These are phyloP conservation scores for Atherinosoma microstoma DNA, from an alignment of 2,797 vertebrate genomes.

Conservation along the genomic window DNA sequence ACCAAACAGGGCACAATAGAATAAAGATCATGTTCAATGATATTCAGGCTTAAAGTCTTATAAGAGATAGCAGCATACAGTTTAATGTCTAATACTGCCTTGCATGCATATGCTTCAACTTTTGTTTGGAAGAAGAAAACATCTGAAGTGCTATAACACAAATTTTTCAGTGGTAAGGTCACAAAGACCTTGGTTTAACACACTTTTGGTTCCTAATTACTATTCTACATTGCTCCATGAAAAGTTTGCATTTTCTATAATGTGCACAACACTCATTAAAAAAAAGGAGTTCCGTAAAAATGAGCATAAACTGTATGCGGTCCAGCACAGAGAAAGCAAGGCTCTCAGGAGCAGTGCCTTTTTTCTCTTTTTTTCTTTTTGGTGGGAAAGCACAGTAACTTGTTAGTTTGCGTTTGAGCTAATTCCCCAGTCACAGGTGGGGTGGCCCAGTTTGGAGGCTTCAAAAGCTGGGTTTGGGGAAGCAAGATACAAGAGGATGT, in stretches of 20 bases:
- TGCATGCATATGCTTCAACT: constrained; percentile 46
- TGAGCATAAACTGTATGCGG: constrained; percentile 54
- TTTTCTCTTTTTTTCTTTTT: constrained; percentile 9
- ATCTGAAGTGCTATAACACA: constrained; percentile 49
- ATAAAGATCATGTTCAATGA: constrained; percentile 33
- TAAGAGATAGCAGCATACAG: constrained; percentile 35
- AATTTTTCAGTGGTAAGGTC: constrained; percentile 40
- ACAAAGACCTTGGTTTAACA: constrained; percentile 47
- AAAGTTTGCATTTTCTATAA: constrained; percentile 64
- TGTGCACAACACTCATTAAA: constrained; percentile 49
- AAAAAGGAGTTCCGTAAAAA: constrained; percentile 60
- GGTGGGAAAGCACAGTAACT: constrained; percentile 53
- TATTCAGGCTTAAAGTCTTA: constrained; percentile 43
- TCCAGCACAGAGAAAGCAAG: constrained; percentile 35
- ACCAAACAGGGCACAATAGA: constrained; percentile 58
- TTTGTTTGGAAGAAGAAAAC: constrained; percentile 41
- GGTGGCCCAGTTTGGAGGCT: constrained; percentile 80
- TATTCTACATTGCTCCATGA: constrained; percentile 61
- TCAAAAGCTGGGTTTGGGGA: constrained; percentile 77
- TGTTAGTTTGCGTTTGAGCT: constrained; percentile 63
- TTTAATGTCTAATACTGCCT: constrained; percentile 48
- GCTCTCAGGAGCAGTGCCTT: constrained; percentile 65
- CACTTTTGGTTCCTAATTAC: constrained; percentile 65
- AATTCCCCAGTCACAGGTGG: constrained; percentile 79
- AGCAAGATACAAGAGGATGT: constrained; percentile 71